Conservation (phyloP, 2,888 invertebrate genomes). For the Lottia gigantea region DNA sequence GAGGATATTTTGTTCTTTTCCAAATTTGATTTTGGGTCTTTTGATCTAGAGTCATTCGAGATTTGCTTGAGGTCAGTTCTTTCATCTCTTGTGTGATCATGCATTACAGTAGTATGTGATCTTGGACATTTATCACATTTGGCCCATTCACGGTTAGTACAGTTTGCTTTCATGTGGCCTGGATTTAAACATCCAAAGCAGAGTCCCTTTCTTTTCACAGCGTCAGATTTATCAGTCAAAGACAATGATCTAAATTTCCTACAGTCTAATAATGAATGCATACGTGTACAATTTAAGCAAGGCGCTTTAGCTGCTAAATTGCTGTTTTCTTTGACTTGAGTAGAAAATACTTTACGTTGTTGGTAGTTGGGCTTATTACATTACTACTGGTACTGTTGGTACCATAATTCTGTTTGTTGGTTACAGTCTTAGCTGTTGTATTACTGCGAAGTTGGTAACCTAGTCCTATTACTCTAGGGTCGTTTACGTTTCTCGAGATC, state of each 20-base stretch:
- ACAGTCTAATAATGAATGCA: background rate
- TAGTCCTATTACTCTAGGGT: background rate
- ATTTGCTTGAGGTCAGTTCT: background rate
- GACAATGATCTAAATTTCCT: background rate
- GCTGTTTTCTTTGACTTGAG: background rate
- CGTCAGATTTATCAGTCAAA: background rate
- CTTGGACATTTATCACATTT: background rate
- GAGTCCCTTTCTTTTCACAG: background rate
- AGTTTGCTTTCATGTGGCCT: background rate
- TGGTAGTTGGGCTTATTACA: background rate
- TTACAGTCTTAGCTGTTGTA: background rate
- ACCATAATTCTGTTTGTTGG: too few relatives aligned
- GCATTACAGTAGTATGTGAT: background rate
- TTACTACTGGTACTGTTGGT: background rate
- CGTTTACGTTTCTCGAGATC: background rate
- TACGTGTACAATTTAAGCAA: background rate
- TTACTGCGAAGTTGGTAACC: background rate
- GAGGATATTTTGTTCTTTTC: background rate
- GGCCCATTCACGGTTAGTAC: background rate
- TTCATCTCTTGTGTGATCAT: background rate
- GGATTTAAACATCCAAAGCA: conserved; percentile 3
- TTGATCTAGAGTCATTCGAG: background rate
- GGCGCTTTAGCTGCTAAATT: background rate
- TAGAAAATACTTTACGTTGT: background rate
- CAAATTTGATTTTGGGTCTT: background rate